phyloP scores from a whole-genome alignment of 2,888 invertebrate genomes.

The Clunio marinus region DNA sequence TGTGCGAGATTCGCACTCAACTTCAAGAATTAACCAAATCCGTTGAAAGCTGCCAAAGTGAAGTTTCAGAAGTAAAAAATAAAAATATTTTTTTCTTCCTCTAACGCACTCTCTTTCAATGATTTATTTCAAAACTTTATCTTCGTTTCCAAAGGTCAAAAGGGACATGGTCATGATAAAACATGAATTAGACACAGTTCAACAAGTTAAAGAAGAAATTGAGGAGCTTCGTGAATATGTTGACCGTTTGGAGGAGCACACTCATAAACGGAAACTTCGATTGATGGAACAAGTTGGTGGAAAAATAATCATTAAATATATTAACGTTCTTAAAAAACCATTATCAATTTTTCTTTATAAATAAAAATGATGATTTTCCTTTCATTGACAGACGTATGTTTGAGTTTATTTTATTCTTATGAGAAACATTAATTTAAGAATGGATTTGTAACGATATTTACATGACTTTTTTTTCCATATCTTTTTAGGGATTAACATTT shows the following conservation, averaged over 20 bases:
- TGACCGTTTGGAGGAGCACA: constrained; percentile 86
- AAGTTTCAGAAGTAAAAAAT: constrained; percentile 71
- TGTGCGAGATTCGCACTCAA: constrained; percentile 89
- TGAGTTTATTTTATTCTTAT: constrained; percentile 36
- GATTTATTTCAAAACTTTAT: neutral
- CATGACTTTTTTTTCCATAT: constrained; percentile 36
- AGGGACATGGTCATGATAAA: constrained; percentile 94
- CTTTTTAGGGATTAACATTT: constrained; percentile 82
- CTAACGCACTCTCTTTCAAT: neutral
- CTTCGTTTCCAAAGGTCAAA: constrained; percentile 60
- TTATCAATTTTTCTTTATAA: neutral
- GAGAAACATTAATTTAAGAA: constrained; percentile 40
- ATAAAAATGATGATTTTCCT: neutral
- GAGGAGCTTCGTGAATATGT: constrained; percentile 89
- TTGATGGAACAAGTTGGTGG: constrained; percentile 81
- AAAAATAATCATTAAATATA: no score
- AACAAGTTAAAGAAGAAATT: constrained; percentile 92
- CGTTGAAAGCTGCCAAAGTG: constrained; percentile 91
- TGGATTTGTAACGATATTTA: no score
- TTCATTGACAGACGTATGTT: neutral
- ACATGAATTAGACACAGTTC: constrained; percentile 88
- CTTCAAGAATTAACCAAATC: constrained; percentile 90
- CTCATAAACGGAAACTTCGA: constrained; percentile 82
- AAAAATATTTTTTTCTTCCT: neutral
- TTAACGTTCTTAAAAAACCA: neutral